Evolutionary conservation across 1,140 invertebrate genomes (phyloP).

Genomic region (Rhagoletis pomonella): DNA sequence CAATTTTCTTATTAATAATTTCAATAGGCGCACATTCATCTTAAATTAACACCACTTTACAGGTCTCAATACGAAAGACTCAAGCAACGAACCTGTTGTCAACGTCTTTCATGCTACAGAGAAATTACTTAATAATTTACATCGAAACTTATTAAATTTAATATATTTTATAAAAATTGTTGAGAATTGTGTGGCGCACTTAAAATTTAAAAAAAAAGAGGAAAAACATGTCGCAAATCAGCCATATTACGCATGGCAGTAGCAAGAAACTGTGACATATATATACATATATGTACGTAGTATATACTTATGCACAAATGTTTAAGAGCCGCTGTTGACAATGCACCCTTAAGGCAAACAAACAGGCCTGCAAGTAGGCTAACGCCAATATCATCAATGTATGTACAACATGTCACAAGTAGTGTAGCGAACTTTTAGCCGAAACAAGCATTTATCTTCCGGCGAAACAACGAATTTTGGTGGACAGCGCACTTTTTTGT

Average conservation of each 20-base stretch:
- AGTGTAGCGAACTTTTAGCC: neutral
- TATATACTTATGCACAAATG: neutral
- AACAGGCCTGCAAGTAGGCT: conserved; percentile 52
- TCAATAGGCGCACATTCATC: neutral
- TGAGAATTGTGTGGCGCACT: neutral
- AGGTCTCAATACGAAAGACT: neutral
- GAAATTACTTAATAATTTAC: conserved; percentile 73
- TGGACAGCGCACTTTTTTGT: neutral
- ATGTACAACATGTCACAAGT: neutral
- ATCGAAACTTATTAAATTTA: conserved; percentile 72
- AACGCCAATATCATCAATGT: neutral
- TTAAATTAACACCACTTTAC: conserved; percentile 23
- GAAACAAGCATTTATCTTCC: neutral
- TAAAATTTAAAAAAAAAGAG: neutral
- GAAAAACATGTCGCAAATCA: neutral
- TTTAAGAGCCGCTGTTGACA: neutral
- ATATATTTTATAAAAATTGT: conserved; percentile 66
- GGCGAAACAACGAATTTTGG: neutral
- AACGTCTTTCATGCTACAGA: neutral
- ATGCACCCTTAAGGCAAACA: neutral
- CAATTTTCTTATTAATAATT: conserved; percentile 7
- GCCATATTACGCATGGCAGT: neutral
- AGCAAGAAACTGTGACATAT: neutral
- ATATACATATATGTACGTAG: neutral
- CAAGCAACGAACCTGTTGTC: neutral